Evolutionary conservation across 2,888 invertebrate genomes (phyloP).

Genomic region (Yponomeuta malinellus): DNA sequence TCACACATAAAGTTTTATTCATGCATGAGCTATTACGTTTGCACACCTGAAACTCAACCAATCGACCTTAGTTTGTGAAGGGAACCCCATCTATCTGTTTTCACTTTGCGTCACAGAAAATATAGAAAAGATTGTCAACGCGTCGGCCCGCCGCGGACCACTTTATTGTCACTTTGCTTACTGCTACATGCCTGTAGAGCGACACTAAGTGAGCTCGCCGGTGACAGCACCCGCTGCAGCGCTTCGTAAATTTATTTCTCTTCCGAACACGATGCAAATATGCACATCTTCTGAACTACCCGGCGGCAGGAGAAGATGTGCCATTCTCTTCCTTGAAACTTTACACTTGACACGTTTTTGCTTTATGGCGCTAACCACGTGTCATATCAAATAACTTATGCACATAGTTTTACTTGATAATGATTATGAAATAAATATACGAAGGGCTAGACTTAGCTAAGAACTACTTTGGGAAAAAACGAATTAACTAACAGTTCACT

Average conservation of each 20-base stretch:
- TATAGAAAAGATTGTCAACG: conserved; percentile 1
- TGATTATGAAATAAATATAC: too few relatives aligned
- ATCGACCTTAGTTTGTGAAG: background rate
- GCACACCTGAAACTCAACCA: background rate
- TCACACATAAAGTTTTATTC: too few relatives aligned
- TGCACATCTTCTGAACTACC: conserved; percentile 3
- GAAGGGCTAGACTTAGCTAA: too few relatives aligned
- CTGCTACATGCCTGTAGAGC: background rate
- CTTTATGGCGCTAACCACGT: too few relatives aligned
- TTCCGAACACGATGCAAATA: conserved; percentile 8
- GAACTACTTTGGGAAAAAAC: too few relatives aligned
- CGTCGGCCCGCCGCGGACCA: background rate
- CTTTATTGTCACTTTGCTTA: conserved; percentile 6
- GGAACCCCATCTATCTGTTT: background rate
- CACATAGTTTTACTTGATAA: too few relatives aligned
- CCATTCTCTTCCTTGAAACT: background rate
- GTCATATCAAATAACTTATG: too few relatives aligned
- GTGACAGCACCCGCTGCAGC: conserved; percentile 3
- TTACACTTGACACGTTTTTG: background rate
- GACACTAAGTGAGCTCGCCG: background rate
- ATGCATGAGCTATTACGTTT: background rate
- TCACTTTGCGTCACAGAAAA: background rate
- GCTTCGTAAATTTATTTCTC: conserved; percentile 15
- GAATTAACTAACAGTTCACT: too few relatives aligned
- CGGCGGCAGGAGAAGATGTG: background rate